phyloP scores from a whole-genome alignment of 1,140 invertebrate species.

The Apis florea region DNA sequence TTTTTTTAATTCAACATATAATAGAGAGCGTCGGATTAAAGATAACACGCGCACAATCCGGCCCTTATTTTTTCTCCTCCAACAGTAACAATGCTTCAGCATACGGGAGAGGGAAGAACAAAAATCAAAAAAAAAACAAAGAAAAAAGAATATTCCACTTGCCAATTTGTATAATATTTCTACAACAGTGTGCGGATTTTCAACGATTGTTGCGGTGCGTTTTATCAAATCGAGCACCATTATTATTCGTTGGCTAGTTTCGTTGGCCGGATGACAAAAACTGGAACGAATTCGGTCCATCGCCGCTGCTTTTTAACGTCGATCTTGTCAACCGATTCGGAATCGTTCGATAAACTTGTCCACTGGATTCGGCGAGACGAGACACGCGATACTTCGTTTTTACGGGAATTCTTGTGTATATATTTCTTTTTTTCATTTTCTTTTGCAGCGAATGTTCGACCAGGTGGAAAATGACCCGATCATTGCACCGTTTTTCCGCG shows the following conservation, averaged over 20 bases:
- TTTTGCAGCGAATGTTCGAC: no score
- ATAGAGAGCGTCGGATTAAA: not conserved
- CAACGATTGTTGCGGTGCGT: not conserved
- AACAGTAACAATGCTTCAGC: not conserved
- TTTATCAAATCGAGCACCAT: constrained; percentile 1
- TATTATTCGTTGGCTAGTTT: constrained; percentile 25
- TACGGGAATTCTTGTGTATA: not conserved
- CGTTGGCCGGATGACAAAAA: not conserved
- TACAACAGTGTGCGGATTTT: not conserved
- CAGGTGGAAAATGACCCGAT: no score
- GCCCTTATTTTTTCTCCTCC: not conserved
- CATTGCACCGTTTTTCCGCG: no score
- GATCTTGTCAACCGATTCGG: not conserved
- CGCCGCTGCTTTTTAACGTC: constrained; percentile 15
- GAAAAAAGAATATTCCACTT: not conserved
- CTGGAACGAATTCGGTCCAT: not conserved
- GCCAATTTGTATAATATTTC: constrained; percentile 5
- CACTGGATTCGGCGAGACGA: not conserved
- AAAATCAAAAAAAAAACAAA: no score
- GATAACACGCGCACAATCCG: not conserved
- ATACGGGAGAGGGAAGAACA: no score
- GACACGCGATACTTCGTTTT: not conserved
- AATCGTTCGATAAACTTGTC: constrained; percentile 4
- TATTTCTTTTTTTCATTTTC: no score
- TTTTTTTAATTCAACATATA: not conserved